Conservation (phyloP, 1,140 invertebrate genomes). For the Leptinotarsa defecta region DNA sequence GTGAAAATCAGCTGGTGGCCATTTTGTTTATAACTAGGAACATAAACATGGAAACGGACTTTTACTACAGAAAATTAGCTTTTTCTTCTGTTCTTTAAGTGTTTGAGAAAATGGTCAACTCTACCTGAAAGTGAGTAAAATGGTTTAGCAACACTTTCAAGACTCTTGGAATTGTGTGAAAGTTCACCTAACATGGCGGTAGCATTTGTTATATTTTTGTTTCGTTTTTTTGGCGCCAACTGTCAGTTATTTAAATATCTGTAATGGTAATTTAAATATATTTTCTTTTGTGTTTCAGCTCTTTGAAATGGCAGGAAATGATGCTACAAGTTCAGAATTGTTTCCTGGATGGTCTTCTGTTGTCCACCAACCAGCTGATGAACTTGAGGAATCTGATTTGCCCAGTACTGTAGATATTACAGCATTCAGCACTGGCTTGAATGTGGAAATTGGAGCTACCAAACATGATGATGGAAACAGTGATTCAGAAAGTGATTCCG, state of each 20-base stretch:
- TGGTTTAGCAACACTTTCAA: constrained; percentile 12
- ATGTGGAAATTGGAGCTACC: constrained; percentile 48
- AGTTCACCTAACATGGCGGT: constrained; percentile 37
- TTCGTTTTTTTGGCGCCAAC: constrained; percentile 46
- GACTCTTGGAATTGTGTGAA: constrained; percentile 3
- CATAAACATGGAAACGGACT: constrained; percentile 52
- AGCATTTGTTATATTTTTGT: constrained; percentile 36
- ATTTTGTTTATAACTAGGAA: constrained; percentile 51
- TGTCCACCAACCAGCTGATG: constrained; percentile 66
- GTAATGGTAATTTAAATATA: constrained; percentile 1
- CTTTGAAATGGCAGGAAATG: constrained; percentile 53
- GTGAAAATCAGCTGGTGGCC: constrained; percentile 50
- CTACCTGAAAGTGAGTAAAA: constrained; percentile 34
- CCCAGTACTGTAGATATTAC: constrained; percentile 70
- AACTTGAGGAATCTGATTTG: constrained; percentile 64
- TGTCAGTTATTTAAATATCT: constrained; percentile 17
- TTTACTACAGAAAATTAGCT: constrained; percentile 37
- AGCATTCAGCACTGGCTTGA: constrained; percentile 55
- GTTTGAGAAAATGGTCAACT: constrained; percentile 30
- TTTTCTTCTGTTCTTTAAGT: constrained; percentile 25
- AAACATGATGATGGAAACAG: constrained; percentile 43
- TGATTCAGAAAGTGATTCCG: constrained; percentile 53
- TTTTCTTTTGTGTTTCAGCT: constrained; percentile 14
- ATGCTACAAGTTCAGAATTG: constrained; percentile 52
- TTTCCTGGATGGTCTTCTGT: constrained; percentile 64